Percentiles rank a stretch among this genome's conserved stretches.
These are phyloP conservation scores for Saxicola maurus DNA, from an alignment of 2,797 vertebrate genomes.

Conservation along the genomic window DNA sequence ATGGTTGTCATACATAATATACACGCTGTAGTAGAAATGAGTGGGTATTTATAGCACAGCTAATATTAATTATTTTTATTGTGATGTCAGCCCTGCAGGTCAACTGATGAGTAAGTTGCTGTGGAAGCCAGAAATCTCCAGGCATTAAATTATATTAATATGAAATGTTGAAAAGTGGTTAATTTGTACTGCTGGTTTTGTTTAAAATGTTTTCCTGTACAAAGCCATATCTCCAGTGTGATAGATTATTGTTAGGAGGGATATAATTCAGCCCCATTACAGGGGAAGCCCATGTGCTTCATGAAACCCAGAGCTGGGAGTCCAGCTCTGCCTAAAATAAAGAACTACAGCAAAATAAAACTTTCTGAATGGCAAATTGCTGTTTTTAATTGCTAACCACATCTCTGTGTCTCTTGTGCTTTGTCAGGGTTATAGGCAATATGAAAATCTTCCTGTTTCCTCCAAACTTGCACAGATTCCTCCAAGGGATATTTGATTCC, in stretches of 20 bases:
- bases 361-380: not conserved
- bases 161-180: not conserved
- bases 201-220: not conserved
- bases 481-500: not conserved
- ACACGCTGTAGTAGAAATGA: slow-evolving; percentile 1
- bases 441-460: not conserved
- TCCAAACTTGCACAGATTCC: not conserved
- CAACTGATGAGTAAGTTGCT: not conserved
- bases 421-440: not conserved
- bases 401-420: not conserved
- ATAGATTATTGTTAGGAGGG: not conserved
- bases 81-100: slow-evolving; percentile 13
- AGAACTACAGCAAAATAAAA: not conserved
- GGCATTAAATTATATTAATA: not conserved
- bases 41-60: slow-evolving; percentile 21
- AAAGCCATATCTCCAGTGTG: not conserved
- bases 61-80: slow-evolving; percentile 32
- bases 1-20: not conserved
- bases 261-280: not conserved
- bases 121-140: not conserved
- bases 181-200: not conserved
- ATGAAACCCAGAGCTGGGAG: not conserved
- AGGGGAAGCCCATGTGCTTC: fast-evolving
- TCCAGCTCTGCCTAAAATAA: not conserved
- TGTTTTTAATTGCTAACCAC: not conserved